Conservation (phyloP, 2,888 invertebrate species). For the Nymphalis urticae region DNA sequence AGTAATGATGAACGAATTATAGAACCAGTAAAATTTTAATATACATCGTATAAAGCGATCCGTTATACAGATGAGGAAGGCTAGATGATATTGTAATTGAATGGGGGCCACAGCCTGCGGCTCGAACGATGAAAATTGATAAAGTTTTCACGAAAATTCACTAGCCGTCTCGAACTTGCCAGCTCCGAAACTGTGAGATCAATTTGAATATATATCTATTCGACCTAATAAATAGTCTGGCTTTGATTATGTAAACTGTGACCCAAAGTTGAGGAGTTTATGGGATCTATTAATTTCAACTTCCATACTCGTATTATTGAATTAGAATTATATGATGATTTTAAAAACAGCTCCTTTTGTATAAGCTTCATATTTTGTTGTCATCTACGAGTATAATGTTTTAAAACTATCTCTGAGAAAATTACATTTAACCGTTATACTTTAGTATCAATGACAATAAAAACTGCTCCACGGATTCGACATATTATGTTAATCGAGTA, state of each 20-base stretch:
- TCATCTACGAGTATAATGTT: too few relatives aligned
- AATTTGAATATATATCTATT: slow-evolving; percentile 42
- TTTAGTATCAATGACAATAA: too few relatives aligned
- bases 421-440: too few relatives aligned
- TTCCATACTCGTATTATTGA: neutral
- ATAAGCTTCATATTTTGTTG: too few relatives aligned
- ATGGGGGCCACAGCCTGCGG: slow-evolving; percentile 43
- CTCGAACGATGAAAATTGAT: slow-evolving; percentile 50
- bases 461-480: too few relatives aligned
- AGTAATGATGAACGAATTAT: too few relatives aligned
- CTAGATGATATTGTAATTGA: slow-evolving; percentile 46
- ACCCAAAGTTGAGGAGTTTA: slow-evolving; percentile 15
- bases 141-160: slow-evolving; percentile 55
- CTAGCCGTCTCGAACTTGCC: slow-evolving; percentile 46
- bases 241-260: slow-evolving; percentile 29
- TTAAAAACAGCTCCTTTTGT: too few relatives aligned
- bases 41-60: slow-evolving; percentile 27
- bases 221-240: slow-evolving; percentile 25
- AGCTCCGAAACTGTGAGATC: slow-evolving; percentile 45
- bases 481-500: too few relatives aligned
- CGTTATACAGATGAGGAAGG: slow-evolving; percentile 35
- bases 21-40: slow-evolving; percentile 22
- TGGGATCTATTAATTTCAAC: neutral
- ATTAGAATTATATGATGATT: too few relatives aligned
- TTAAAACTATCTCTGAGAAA: too few relatives aligned